A percentile compares a stretch with the other conserved stretches of the same genome.
These are phyloP conservation scores for Phaethon lepturus DNA, from an alignment of 2,113 vertebrate species.

Conservation along the genomic window DNA sequence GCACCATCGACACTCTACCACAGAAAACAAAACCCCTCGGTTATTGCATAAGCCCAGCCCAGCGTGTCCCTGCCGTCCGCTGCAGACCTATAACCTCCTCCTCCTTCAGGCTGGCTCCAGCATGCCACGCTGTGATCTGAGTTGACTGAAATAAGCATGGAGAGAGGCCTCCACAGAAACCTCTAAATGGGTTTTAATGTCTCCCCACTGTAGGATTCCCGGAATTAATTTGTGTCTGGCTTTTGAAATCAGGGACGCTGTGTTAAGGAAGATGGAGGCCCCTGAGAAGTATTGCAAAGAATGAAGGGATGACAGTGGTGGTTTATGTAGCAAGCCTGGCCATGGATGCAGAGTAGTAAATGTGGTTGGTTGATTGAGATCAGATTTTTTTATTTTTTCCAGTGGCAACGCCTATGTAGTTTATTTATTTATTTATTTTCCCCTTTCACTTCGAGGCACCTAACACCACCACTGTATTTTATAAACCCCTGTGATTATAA, in stretches of 20 bases:
- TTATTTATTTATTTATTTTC: conserved; percentile 67
- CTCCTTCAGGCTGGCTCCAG: conserved; percentile 53
- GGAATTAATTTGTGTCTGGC: conserved; percentile 68
- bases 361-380: conserved; percentile 48
- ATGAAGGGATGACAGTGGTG: not conserved
- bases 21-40: not conserved
- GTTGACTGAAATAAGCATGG: not conserved
- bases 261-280: conserved; percentile 65
- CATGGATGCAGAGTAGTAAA: not conserved
- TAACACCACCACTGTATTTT: not conserved
- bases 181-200: conserved; percentile 65
- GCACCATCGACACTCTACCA: not conserved
- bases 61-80: not conserved
- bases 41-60: not conserved
- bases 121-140: not conserved
- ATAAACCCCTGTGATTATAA: conserved; percentile 49
- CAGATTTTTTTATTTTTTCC: not conserved
- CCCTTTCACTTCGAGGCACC: conserved; percentile 4
- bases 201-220: conserved; percentile 49
- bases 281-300: conserved; percentile 33
- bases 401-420: not conserved
- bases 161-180: conserved; percentile 64
- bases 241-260: conserved; percentile 39
- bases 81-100: conserved; percentile 14
- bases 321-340: conserved; percentile 24